Conservation (phyloP, 2,888 invertebrate genomes). For the Melanargia galathea region DNA sequence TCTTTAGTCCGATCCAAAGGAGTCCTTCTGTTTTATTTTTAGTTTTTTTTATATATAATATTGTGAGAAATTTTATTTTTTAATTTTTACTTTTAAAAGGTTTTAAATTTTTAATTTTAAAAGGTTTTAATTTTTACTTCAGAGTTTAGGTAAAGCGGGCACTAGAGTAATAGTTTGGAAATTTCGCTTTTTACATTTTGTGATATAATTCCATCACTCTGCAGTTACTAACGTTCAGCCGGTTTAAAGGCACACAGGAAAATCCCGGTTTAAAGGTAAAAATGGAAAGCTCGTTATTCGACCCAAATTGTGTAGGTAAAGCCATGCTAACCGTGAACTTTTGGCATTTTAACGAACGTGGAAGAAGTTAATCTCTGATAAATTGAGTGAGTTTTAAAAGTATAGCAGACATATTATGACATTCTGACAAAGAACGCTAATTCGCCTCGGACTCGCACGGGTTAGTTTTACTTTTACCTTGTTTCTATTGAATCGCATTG, state of each 20-base stretch:
- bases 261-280: constrained; percentile 59
- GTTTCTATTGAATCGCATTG: too few species aligned
- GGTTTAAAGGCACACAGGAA: constrained; percentile 53
- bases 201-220: constrained; percentile 55
- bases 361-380: constrained; percentile 50
- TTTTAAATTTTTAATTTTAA: too few species aligned
- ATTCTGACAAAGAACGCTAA: background rate
- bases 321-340: constrained; percentile 60
- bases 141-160: constrained; percentile 25
- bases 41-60: too few species aligned
- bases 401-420: constrained; percentile 31
- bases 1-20: too few species aligned
- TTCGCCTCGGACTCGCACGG: background rate
- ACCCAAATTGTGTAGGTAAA: constrained; percentile 56
- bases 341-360: constrained; percentile 56
- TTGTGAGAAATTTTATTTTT: too few species aligned
- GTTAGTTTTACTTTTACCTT: background rate
- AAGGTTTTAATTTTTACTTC: constrained; percentile 4
- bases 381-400: constrained; percentile 41
- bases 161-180: constrained; percentile 47
- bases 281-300: constrained; percentile 56
- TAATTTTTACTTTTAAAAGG: too few species aligned
- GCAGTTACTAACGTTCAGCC: constrained; percentile 47
- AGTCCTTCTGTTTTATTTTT: too few species aligned
- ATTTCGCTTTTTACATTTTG: constrained; percentile 46